phyloP scores from a whole-genome alignment of 2,113 vertebrate species.

The Bostrychus sinensis region DNA sequence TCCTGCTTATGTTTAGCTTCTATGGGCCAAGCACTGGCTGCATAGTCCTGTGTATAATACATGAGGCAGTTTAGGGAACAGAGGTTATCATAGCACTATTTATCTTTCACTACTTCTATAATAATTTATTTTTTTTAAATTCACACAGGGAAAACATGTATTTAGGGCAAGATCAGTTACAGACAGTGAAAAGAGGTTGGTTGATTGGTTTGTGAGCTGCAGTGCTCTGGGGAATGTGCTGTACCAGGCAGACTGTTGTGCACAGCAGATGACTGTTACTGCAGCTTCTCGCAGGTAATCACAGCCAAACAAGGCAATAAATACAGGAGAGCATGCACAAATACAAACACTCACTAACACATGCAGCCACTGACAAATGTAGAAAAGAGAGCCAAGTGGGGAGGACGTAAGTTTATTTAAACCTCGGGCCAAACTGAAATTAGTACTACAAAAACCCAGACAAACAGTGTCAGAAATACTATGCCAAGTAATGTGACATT shows the following conservation, averaged over 20 bases:
- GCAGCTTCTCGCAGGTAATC: slow-evolving; percentile 46
- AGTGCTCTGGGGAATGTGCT: slow-evolving; percentile 41
- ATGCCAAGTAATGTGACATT: slow-evolving; percentile 56
- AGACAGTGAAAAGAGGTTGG: slow-evolving; percentile 29
- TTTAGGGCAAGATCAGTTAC: slow-evolving; percentile 22
- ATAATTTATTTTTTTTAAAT: too few species aligned
- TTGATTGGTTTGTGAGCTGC: slow-evolving; percentile 31
- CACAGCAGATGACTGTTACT: slow-evolving; percentile 43
- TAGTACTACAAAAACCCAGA: slow-evolving; percentile 24
- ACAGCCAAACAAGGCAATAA: slow-evolving; percentile 38
- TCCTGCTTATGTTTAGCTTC: background rate
- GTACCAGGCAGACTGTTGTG: slow-evolving; percentile 41
- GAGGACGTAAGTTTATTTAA: slow-evolving; percentile 13
- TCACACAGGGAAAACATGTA: slow-evolving; percentile 6
- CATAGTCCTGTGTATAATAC: background rate
- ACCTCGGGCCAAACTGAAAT: slow-evolving; percentile 25
- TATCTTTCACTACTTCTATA: too few species aligned
- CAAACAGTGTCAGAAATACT: slow-evolving; percentile 19
- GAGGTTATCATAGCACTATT: too few species aligned
- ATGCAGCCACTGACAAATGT: background rate
- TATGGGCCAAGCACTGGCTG: background rate
- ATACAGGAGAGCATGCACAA: slow-evolving; percentile 3
- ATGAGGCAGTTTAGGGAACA: background rate
- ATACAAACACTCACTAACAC: slow-evolving; percentile 2
- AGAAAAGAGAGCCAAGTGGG: background rate